Evolutionary conservation across 1,140 invertebrate genomes (phyloP), one percentile per base, ranked within the genome.

Genomic region (Pomacea maculata): DNA sequence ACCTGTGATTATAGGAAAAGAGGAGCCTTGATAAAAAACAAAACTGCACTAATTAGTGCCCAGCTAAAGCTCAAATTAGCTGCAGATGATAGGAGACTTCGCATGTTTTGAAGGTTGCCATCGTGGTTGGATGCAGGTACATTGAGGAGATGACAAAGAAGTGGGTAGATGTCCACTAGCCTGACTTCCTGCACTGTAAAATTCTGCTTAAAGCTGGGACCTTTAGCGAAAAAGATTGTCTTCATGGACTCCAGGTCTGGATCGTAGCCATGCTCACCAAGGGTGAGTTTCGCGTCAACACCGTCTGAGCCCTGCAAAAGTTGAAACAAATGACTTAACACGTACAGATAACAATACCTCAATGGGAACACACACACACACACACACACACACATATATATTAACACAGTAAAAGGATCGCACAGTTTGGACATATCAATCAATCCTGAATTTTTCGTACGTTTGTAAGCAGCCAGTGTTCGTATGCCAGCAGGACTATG

Each of bases 181-280:
- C 93, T 88, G 84, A 95, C 94, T 5, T 93, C 92, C 5, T 91
- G 63, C n/a, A 68, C 83, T 5, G 93, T 91, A 81, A 92, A 92
- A 61, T 92, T 86, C 78, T 89, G 81, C 82, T 92, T 89, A 86
- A 95, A 93, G 63, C 92, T 90, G 34, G 94, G 94, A 12, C 95
- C 95, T 61, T 90, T 88, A 0, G 94, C 95, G 76, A 95, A 92
- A 85, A 95, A 95, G 79, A 94, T 93, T 45, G 94, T 93, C 84
- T 93, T 92, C 94, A 95, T 95, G 21, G 91, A 89, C 65, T 83
- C 76, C 4, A 90, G 86, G 21, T 88, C 88, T 83, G 94, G 94
- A 80, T 94, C 93, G 84, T 95, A 95, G 4, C 95, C 95, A 87
- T 95, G 95, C 21, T 93, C 86, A 6, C 94, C 95, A 21, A 4